A percentile compares a stretch with the other conserved stretches of the same genome.
phyloP scores from a whole-genome alignment of 2,888 invertebrate species.

The Trissolcus japonicus region DNA sequence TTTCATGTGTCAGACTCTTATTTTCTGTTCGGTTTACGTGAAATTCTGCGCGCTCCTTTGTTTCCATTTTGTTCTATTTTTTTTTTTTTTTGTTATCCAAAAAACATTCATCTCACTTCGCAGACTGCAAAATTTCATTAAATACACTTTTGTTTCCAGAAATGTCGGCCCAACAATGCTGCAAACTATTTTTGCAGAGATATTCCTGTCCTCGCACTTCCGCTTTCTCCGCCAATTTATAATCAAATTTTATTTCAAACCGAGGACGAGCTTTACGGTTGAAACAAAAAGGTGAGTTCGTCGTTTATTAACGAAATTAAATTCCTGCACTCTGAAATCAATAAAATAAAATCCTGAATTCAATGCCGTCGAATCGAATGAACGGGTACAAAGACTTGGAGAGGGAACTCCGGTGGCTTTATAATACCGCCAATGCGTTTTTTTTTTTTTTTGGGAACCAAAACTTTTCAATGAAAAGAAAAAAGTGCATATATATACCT shows the following conservation, averaged over 20 bases:
- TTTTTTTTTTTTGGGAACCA: too few species aligned
- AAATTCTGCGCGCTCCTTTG: not conserved
- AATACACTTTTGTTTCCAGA: not conserved
- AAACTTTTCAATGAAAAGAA: too few species aligned
- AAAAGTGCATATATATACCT: too few species aligned
- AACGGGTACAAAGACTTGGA: not conserved
- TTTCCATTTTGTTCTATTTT: slow-evolving; percentile 13
- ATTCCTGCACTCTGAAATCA: slow-evolving; percentile 24
- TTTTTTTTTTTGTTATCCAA: slow-evolving; percentile 11
- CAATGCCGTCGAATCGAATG: slow-evolving; percentile 6
- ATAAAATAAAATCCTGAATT: slow-evolving; percentile 21
- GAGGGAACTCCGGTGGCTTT: too few species aligned
- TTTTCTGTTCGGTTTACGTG: slow-evolving; percentile 1
- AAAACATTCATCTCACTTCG: slow-evolving; percentile 6
- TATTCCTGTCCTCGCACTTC: slow-evolving; percentile 7
- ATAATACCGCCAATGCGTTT: too few species aligned
- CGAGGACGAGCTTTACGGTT: not conserved
- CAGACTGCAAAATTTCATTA: slow-evolving; percentile 3
- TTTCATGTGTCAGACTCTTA: slow-evolving; percentile 15
- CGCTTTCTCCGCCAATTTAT: slow-evolving; percentile 7
- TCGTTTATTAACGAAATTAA: slow-evolving; percentile 31
- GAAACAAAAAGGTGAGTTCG: slow-evolving; percentile 5
- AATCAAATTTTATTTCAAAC: slow-evolving; percentile 15
- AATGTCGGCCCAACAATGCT: not conserved
- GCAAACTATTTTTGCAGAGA: not conserved